Percentiles rank a stretch among this genome's conserved stretches.
phyloP scores from a whole-genome alignment of 2,888 invertebrate species.

The Tetropium fuscum region DNA sequence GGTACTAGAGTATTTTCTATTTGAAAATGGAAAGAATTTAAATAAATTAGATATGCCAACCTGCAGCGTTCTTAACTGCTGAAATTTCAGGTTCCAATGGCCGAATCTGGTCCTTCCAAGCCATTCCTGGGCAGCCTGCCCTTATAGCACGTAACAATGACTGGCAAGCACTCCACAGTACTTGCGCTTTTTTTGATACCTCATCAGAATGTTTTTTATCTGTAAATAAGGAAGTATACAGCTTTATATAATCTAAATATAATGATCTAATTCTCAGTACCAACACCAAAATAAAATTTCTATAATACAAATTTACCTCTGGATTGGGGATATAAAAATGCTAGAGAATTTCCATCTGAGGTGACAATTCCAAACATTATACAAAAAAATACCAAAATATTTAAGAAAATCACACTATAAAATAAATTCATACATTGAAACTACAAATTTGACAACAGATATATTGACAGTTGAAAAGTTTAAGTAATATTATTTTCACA shows the following conservation, averaged over 20 bases:
- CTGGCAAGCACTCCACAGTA: slow-evolving; percentile 95
- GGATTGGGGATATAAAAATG: slow-evolving; percentile 13
- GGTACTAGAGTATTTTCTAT: too few species aligned
- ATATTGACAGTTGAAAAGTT: slow-evolving; percentile 1
- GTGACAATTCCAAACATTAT: slow-evolving; percentile 17
- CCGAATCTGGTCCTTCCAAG: slow-evolving; percentile 71
- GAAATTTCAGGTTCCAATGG: slow-evolving; percentile 77
- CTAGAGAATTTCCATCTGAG: slow-evolving; percentile 11
- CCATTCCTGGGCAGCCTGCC: slow-evolving; percentile 70
- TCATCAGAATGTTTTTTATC: slow-evolving; percentile 80
- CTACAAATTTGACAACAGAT: slow-evolving; percentile 11
- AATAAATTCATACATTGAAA: not conserved
- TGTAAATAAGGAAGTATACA: slow-evolving; percentile 61
- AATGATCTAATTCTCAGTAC: too few species aligned
- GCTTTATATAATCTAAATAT: too few species aligned
- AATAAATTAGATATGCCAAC: slow-evolving; percentile 62
- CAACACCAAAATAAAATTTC: too few species aligned
- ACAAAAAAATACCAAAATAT: slow-evolving; percentile 15
- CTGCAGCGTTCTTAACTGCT: slow-evolving; percentile 80
- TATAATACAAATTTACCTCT: not conserved
- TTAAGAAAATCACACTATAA: slow-evolving; percentile 9
- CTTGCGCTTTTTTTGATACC: slow-evolving; percentile 83
- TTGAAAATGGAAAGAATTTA: slow-evolving; percentile 1
- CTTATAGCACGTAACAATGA: slow-evolving; percentile 83
- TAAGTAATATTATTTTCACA: not conserved